phyloP scores from a whole-genome alignment of 2,888 invertebrate species.

The Apeira syringaria region DNA sequence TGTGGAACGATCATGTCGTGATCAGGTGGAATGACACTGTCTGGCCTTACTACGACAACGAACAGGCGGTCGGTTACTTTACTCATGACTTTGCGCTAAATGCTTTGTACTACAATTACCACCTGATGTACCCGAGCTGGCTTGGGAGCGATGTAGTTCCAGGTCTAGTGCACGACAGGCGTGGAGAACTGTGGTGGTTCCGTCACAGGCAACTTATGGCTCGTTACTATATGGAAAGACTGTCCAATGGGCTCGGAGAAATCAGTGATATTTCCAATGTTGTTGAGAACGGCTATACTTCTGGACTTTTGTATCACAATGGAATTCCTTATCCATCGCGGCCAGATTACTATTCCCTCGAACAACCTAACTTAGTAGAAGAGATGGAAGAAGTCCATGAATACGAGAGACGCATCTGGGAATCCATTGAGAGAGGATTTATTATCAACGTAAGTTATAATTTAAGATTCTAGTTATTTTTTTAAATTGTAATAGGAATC shows the following conservation, averaged over 20 bases:
- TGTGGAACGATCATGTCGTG: conserved; percentile 76
- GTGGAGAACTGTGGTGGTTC: conserved; percentile 85
- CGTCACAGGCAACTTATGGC: conserved; percentile 86
- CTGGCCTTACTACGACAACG: conserved; percentile 80
- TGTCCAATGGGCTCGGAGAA: conserved; percentile 87
- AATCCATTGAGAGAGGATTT: conserved; percentile 84
- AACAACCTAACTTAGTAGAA: conserved; percentile 67
- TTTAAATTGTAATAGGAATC: too few relatives aligned
- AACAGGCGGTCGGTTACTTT: conserved; percentile 86
- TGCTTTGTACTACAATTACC: conserved; percentile 85
- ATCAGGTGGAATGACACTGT: conserved; percentile 86
- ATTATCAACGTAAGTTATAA: conserved; percentile 69
- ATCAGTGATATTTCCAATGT: conserved; percentile 83
- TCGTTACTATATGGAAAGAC: conserved; percentile 90
- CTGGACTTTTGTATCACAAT: conserved; percentile 85
- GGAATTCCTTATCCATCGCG: conserved; percentile 87
- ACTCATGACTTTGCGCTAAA: conserved; percentile 89
- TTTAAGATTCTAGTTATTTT: too few relatives aligned
- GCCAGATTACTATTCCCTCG: conserved; percentile 79
- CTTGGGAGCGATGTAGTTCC: conserved; percentile 80
- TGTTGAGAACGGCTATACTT: conserved; percentile 84
- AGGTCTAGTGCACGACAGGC: conserved; percentile 76
- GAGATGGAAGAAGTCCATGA: conserved; percentile 70
- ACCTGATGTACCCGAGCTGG: conserved; percentile 86
- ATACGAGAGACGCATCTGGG: conserved; percentile 82